Conservation (phyloP, 2,797 vertebrate species). For the Florisuga fusca region DNA sequence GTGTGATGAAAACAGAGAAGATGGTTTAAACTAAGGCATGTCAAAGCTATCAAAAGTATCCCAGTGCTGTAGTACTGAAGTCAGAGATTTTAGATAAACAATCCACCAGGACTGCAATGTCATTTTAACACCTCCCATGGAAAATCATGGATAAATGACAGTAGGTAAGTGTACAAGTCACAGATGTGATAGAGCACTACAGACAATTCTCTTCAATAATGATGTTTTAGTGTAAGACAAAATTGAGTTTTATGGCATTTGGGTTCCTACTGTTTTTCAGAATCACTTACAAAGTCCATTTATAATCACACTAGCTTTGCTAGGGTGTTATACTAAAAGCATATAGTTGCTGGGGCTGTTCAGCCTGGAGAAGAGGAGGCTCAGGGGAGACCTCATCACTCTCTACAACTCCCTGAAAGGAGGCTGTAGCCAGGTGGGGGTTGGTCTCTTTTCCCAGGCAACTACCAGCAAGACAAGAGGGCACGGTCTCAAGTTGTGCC, state of each 20-base stretch:
- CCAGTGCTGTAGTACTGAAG: conserved; percentile 25
- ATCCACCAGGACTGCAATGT: conserved; percentile 9
- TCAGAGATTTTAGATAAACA: conserved; percentile 56
- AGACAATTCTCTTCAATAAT: not conserved
- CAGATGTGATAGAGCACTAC: not conserved
- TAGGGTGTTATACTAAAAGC: not conserved
- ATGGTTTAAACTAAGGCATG: conserved; percentile 55
- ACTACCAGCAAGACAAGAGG: too few species aligned
- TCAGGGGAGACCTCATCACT: too few species aligned
- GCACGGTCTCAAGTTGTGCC: too few species aligned
- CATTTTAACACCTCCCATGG: conserved; percentile 19
- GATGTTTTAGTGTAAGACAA: not conserved
- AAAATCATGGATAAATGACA: conserved; percentile 17
- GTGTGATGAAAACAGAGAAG: conserved; percentile 55
- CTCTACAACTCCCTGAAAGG: too few species aligned
- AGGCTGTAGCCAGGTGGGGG: too few species aligned
- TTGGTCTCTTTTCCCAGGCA: too few species aligned
- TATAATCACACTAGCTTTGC: not conserved
- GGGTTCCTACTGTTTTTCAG: not conserved
- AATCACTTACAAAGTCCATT: not conserved
- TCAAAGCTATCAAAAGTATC: conserved; percentile 58
- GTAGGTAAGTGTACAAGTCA: not conserved
- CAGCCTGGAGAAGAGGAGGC: too few species aligned
- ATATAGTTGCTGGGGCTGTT: too few species aligned
- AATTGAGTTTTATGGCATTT: not conserved